phyloP scores from a whole-genome alignment of 2,888 invertebrate species.

The Melitaea athalia region DNA sequence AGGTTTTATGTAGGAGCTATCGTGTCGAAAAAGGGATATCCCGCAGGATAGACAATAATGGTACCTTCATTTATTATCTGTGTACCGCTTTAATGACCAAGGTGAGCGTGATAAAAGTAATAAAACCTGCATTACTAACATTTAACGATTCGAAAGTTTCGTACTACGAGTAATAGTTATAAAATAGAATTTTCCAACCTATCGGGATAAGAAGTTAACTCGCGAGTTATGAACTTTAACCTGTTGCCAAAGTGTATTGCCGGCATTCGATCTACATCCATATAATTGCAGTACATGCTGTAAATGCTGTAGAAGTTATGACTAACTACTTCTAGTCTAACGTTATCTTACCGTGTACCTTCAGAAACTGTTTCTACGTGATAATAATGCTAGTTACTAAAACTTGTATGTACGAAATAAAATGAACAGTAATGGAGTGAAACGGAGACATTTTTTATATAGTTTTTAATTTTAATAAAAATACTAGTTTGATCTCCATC shows the following conservation, averaged over 20 bases:
- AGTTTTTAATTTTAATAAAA: too few species aligned
- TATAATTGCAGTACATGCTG: slow-evolving; percentile 17
- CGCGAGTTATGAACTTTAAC: slow-evolving; percentile 57
- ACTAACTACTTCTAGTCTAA: slow-evolving; percentile 29
- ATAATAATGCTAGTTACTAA: neutral
- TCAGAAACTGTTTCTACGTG: neutral
- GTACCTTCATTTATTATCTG: slow-evolving; percentile 50
- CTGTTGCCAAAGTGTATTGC: slow-evolving; percentile 51
- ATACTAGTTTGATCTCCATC: too few species aligned
- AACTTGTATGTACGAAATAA: neutral
- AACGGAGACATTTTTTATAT: too few species aligned
- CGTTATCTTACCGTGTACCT: neutral
- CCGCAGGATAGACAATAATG: slow-evolving; percentile 51
- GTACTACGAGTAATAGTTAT: slow-evolving; percentile 20
- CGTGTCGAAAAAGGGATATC: slow-evolving; percentile 51
- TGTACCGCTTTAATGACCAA: slow-evolving; percentile 49
- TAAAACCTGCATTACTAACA: slow-evolving; percentile 26
- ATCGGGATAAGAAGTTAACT: slow-evolving; percentile 35
- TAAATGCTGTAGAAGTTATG: slow-evolving; percentile 35
- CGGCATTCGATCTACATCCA: slow-evolving; percentile 20
- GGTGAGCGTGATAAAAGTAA: slow-evolving; percentile 38
- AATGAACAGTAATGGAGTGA: too few species aligned
- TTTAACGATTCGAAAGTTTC: slow-evolving; percentile 26
- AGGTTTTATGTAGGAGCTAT: slow-evolving; percentile 31
- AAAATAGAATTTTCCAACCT: slow-evolving; percentile 34